These are phyloP conservation scores for Blera fallax DNA, from an alignment of 2,888 invertebrate species.

Conservation along the genomic window DNA sequence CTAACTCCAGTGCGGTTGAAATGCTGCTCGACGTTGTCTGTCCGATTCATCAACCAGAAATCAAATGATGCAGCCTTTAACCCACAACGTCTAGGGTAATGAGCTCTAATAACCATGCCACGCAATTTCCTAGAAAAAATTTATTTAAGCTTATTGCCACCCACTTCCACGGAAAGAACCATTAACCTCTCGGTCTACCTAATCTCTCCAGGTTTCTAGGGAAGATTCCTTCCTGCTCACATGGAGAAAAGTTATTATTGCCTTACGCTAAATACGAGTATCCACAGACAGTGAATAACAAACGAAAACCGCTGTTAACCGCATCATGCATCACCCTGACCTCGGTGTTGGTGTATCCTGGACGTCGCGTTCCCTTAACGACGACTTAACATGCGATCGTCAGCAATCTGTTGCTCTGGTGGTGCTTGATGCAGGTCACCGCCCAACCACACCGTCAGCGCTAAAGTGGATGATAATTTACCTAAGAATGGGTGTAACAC, in stretches of 20 bases:
- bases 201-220: background rate
- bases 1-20: too few species aligned
- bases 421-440: conserved; percentile 29
- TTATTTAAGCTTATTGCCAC: background rate
- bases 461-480: conserved; percentile 64
- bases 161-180: background rate
- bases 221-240: background rate
- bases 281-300: conserved; percentile 19
- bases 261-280: background rate
- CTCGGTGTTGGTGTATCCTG: conserved; percentile 10
- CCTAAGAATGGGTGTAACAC: conserved; percentile 23
- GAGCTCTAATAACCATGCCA: background rate
- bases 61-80: background rate
- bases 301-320: conserved; percentile 35
- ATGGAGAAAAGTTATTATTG: conserved; percentile 19
- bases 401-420: conserved; percentile 68
- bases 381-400: conserved; percentile 62
- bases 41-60: too few species aligned
- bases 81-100: background rate
- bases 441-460: background rate
- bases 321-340: conserved; percentile 46
- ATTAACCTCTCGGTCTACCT: background rate
- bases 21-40: too few species aligned
- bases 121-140: background rate
- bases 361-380: conserved; percentile 40